Conservation (phyloP, 2,888 invertebrate genomes). For the Balanococcus diminutus region DNA sequence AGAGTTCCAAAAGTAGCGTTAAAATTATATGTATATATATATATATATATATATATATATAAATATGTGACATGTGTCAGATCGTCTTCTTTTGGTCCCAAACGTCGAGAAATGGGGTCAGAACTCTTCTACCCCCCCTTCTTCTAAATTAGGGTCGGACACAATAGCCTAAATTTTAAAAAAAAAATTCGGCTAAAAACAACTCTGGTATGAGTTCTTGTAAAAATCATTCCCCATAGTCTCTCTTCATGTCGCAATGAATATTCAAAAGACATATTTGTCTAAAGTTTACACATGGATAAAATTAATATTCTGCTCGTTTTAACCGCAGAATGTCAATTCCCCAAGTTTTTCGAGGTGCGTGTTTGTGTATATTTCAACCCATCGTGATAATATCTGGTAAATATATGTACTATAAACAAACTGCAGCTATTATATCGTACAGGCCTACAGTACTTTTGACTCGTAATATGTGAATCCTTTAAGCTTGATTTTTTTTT, state of each 20-base stretch:
- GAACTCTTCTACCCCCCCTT: too few relatives aligned
- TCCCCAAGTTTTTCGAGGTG: neutral
- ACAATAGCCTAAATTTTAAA: too few relatives aligned
- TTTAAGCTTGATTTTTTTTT: neutral
- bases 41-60: too few relatives aligned
- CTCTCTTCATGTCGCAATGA: neutral
- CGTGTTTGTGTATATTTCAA: neutral
- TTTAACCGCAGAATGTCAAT: slow-evolving; percentile 13
- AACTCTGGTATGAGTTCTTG: too few relatives aligned
- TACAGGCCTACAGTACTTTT: too few relatives aligned
- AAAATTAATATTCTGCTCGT: slow-evolving; percentile 1
- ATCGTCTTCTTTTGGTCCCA: too few relatives aligned
- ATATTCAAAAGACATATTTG: neutral
- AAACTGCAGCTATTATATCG: neutral
- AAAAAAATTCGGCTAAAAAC: too few relatives aligned
- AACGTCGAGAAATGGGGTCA: too few relatives aligned
- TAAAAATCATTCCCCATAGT: neutral
- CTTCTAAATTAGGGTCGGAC: too few relatives aligned
- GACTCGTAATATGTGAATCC: neutral
- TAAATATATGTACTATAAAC: neutral
- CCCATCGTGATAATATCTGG: neutral
- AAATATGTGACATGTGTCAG: too few relatives aligned
- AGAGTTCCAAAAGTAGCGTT: too few relatives aligned
- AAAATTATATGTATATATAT: too few relatives aligned
- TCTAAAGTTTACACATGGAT: neutral